A percentile compares a stretch with the other conserved stretches of the same genome.
These are phyloP conservation scores for Mirounga angustirostris DNA, from an alignment of 2,113 vertebrate species.

Conservation along the genomic window DNA sequence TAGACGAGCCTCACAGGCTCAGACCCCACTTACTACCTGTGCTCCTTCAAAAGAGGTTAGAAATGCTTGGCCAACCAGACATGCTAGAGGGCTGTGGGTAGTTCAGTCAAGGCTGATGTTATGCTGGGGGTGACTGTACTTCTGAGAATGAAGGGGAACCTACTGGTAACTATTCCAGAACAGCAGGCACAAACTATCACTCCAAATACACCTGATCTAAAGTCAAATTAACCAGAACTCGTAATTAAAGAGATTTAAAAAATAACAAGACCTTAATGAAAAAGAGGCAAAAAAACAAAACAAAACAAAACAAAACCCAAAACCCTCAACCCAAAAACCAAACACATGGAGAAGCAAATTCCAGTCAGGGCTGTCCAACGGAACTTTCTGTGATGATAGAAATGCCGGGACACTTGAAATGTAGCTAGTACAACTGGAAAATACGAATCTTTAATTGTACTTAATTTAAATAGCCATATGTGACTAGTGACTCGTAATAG, in stretches of 20 bases:
- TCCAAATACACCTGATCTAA: not conserved
- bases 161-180: not conserved
- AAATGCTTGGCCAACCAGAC: not conserved
- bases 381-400: not conserved
- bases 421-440: not conserved
- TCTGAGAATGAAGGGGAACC: not conserved
- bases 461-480: not conserved
- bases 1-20: not conserved
- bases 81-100: not conserved
- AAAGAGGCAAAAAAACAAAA: not conserved
- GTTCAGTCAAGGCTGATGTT: not conserved
- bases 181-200: not conserved
- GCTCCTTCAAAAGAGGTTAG: not conserved
- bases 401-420: not conserved
- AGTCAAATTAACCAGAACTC: not conserved
- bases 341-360: not conserved
- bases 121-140: not conserved
- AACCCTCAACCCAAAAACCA: not conserved
- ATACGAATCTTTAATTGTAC: not conserved
- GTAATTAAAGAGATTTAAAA: not conserved
- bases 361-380: not conserved
- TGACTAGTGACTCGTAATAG: not conserved
- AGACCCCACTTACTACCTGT: not conserved
- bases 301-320: not conserved
- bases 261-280: not conserved